Base-by-base conservation (phyloP, 2,797 vertebrate species). In the Sebastes kiyomatsui region DNA sequence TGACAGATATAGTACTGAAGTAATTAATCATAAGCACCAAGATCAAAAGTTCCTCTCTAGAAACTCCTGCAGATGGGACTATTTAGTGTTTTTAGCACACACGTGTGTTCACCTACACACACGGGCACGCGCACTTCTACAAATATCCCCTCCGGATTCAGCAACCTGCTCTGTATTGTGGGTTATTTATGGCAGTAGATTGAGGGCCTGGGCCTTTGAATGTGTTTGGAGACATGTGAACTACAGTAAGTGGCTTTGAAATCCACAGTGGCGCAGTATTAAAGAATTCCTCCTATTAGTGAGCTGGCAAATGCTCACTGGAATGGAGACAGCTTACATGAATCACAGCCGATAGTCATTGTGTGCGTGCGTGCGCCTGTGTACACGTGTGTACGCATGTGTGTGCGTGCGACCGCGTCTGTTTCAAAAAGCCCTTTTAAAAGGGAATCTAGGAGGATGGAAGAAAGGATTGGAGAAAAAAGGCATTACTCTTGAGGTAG, bases 171-270 rank as follows among this genome's bases (percentile, higher is more conserved):
- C 75, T 77, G 69, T 70, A 75, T 85, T 85, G 81, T 84, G 75
- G 74, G 78, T 92, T 93, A 92, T 94, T 92, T 92, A 85, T 87
- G 84, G 80, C 75, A 27, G 49, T 61, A 79, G 84, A 90, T 87
- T 91, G 92, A 88, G 69, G 83, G 86, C 72, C 80, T 65, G 8
- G 81, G 82, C 66, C 79, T 87, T 86, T 87, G 88, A 93, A 86
- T 81, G 88, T 76, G 79, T 83, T 88, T 38, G 60, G 87, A 94
- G 93, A 92, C 88, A 88, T 84, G 91, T 76, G 83, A 92, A 91
- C 92, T 84, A 90, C 89, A 92, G 92, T 92, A 92, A 93, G 93
- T 93, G 91, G 93, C 92, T 95, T 92, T 94, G 93, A 94, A 94
- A 94, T 93, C 92, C 92, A 85, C 92, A 88, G 93, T 93, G 92